Percentiles rank a stretch among this genome's conserved stretches.
Evolutionary conservation across 2,113 vertebrate species (phyloP).

Genomic region (Crotalus tigris): DNA sequence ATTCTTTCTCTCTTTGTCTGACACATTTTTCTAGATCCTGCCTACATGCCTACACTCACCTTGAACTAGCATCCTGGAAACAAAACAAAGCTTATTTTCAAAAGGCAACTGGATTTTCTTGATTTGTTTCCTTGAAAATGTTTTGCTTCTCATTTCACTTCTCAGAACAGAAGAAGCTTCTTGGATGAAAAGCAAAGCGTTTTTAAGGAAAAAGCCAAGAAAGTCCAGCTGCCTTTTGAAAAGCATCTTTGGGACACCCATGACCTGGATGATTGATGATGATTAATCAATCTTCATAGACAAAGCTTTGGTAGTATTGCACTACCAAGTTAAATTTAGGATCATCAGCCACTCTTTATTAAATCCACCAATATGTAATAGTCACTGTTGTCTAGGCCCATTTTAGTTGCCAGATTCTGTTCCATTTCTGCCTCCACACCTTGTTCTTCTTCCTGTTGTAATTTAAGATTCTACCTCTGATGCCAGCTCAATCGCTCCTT

Average conservation of each 20-base stretch:
- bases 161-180: background rate
- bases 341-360: background rate
- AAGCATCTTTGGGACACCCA: background rate
- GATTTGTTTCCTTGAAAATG: background rate
- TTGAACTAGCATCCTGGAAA: background rate
- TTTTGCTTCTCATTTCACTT: background rate
- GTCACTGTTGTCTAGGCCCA: background rate
- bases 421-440: background rate
- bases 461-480: background rate
- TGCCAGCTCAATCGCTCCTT: background rate
- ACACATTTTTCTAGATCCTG: background rate
- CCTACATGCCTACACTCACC: background rate
- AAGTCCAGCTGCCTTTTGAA: background rate
- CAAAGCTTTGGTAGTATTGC: background rate
- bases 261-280: background rate
- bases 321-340: background rate
- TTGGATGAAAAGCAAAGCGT: background rate
- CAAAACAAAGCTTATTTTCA: background rate
- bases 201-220: background rate
- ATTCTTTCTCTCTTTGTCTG: background rate
- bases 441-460: background rate
- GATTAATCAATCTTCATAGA: background rate
- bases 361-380: background rate
- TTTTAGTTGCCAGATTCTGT: background rate
- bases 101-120: background rate